These are phyloP conservation scores for Actenoides hombroni DNA, from an alignment of 2,113 vertebrate species.

Conservation along the genomic window DNA sequence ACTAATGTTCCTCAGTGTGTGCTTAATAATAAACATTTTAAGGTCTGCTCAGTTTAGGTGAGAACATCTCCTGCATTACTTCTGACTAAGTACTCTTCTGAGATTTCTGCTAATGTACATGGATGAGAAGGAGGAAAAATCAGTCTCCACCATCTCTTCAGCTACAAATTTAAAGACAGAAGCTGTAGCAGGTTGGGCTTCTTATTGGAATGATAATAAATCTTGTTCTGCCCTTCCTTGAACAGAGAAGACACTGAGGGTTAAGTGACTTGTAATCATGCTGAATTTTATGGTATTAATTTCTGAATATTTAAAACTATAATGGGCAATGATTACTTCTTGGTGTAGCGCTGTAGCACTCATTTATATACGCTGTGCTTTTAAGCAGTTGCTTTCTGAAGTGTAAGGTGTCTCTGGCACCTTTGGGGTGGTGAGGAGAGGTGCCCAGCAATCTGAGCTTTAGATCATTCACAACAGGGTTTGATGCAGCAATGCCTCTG, in stretches of 20 bases:
- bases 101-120: background rate
- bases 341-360: background rate
- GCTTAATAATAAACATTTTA: background rate
- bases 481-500: background rate
- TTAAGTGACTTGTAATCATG: background rate
- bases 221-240: background rate
- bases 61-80: background rate
- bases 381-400: background rate
- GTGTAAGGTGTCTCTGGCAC: background rate
- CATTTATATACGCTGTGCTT: background rate
- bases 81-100: background rate
- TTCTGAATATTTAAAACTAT: background rate
- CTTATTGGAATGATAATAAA: background rate
- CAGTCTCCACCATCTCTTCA: background rate
- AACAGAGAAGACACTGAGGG: background rate
- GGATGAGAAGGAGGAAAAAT: background rate
- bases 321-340: background rate
- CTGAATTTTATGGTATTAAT: background rate
- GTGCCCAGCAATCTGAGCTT: background rate
- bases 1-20: background rate
- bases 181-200: background rate
- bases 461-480: background rate
- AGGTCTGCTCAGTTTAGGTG: background rate
- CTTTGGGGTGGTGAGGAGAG: background rate
- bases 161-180: background rate